Percentiles rank a stretch among this genome's conserved stretches.
Conservation (phyloP, 2,797 vertebrate genomes). For the Argentina silus region DNA sequence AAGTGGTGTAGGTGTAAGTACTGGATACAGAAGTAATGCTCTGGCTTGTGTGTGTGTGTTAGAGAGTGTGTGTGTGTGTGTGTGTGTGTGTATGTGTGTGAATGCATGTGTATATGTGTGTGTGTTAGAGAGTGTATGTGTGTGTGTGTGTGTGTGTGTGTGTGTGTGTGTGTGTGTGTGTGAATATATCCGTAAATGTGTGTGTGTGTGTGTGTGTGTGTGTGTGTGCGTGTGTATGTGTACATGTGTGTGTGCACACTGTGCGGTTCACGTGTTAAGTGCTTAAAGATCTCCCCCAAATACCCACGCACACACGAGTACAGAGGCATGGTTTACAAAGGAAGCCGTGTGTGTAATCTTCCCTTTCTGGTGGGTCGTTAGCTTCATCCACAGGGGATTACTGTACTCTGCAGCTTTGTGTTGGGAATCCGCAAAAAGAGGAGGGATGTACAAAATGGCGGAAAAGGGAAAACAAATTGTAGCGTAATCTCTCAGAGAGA, state of each 20-base stretch:
- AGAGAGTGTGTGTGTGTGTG: conserved; percentile 23
- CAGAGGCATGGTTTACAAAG: conserved; percentile 75
- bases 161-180: conserved; percentile 7
- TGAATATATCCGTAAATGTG: conserved; percentile 17
- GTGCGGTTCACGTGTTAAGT: conserved; percentile 59
- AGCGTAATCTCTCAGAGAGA: conserved; percentile 74
- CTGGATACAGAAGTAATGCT: conserved; percentile 21
- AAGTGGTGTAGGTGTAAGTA: conserved; percentile 21
- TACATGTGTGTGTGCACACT: conserved; percentile 7
- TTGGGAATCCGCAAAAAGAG: conserved; percentile 45
- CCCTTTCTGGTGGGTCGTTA: conserved; percentile 59
- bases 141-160: conserved; percentile 8
- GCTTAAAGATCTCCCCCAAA: conserved; percentile 62
- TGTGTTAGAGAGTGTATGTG: conserved; percentile 20
- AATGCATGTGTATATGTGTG: conserved; percentile 21
- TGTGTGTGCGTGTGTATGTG: conserved; percentile 20
- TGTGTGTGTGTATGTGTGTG: conserved; percentile 13
- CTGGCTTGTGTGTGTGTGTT: no score
- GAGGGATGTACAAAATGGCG: conserved; percentile 69
- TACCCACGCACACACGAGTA: conserved; percentile 62
- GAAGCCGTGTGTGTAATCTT: conserved; percentile 77
- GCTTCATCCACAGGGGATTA: conserved; percentile 74
- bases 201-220: conserved; percentile 10
- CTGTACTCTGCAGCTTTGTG: conserved; percentile 67
- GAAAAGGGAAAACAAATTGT: conserved; percentile 79